Evolutionary conservation across 2,888 invertebrate genomes (phyloP).

Genomic region (Dascillus cervinus): DNA sequence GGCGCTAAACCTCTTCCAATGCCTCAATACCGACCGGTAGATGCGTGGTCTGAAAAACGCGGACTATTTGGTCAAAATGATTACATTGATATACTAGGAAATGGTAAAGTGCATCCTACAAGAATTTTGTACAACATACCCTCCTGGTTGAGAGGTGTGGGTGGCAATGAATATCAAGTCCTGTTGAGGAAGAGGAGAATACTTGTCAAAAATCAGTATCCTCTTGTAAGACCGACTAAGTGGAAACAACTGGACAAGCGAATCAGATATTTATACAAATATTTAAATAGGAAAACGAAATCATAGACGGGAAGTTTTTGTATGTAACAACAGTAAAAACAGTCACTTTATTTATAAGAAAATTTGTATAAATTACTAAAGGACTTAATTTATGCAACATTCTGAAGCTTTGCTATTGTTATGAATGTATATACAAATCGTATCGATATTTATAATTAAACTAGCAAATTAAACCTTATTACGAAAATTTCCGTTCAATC

Average conservation of each 20-base stretch:
- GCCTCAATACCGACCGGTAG: conserved; percentile 64
- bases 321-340: conserved; percentile 28
- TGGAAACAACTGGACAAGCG: conserved; percentile 70
- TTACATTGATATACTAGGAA: conserved; percentile 92
- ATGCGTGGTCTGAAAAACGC: conserved; percentile 67
- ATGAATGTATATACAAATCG: too few species aligned
- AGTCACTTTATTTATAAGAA: conserved; percentile 31
- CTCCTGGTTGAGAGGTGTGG: conserved; percentile 81
- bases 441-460: conserved; percentile 14
- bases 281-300: conserved; percentile 73
- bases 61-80: conserved; percentile 94
- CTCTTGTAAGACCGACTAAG: conserved; percentile 62
- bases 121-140: conserved; percentile 81
- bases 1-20: conserved; percentile 50
- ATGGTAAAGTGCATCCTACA: conserved; percentile 72
- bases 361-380: conserved; percentile 32
- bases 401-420: too few species aligned
- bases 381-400: conserved; percentile 17
- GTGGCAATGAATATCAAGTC: conserved; percentile 77
- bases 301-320: conserved; percentile 42
- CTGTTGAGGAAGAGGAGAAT: conserved; percentile 66
- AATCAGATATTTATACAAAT: conserved; percentile 65
- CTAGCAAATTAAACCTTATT: too few species aligned
- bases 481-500: too few species aligned
- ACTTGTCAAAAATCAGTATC: conserved; percentile 50